Percentiles rank a stretch among this genome's conserved stretches.
These are phyloP conservation scores for Meles meles DNA, from an alignment of 2,113 vertebrate genomes.

Conservation along the genomic window DNA sequence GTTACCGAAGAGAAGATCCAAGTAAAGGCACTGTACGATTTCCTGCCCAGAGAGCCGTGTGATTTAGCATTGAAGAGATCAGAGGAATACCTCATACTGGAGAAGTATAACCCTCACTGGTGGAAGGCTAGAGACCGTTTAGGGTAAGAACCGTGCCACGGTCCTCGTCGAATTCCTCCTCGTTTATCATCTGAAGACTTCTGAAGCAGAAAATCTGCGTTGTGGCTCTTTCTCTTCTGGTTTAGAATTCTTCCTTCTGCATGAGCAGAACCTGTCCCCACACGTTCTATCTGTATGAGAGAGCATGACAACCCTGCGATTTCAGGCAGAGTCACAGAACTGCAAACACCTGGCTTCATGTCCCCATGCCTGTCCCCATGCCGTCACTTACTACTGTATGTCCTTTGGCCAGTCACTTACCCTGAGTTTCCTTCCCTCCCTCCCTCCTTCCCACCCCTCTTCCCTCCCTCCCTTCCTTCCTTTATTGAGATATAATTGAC, in stretches of 20 bases:
- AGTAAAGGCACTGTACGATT: conserved; percentile 92
- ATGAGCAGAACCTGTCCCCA: background rate
- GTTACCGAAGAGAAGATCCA: conserved; percentile 52
- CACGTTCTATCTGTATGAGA: fast-evolving
- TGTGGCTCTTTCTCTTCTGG: background rate
- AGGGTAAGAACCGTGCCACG: conserved; percentile 78
- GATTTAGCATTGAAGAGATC: conserved; percentile 82
- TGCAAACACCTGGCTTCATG: background rate
- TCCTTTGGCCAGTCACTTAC: background rate
- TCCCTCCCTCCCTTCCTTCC: too few relatives aligned
- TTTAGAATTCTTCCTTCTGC: background rate
- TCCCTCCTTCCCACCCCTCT: too few relatives aligned
- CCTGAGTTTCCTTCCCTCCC: background rate
- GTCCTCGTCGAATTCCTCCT: background rate
- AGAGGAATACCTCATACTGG: conserved; percentile 87
- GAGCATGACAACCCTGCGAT: background rate
- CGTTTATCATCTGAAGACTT: background rate
- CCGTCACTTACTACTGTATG: background rate
- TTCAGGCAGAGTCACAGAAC: background rate
- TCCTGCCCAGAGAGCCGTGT: conserved; percentile 83
- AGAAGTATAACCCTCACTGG: conserved; percentile 90
- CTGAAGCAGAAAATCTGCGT: background rate
- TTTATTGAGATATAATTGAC: background rate
- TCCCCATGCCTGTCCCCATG: background rate
- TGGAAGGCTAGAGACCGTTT: conserved; percentile 89